Conservation (phyloP, 1,140 invertebrate genomes). For the Dendroctonus ponderosae region DNA sequence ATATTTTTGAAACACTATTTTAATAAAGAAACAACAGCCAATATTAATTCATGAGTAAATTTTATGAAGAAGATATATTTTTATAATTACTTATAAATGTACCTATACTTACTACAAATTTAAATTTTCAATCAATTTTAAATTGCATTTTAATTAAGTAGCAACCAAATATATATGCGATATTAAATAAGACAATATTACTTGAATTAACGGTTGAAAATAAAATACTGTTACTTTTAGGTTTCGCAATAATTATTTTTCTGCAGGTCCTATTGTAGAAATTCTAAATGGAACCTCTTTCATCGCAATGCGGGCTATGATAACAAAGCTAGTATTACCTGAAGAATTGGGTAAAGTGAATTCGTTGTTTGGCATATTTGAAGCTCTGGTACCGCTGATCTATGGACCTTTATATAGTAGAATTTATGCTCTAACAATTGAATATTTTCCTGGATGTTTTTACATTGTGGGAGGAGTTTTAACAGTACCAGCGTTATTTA, state of each 20-base stretch:
- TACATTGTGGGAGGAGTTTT: conserved; percentile 73
- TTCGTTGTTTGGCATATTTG: conserved; percentile 75
- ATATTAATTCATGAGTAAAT: too few relatives aligned
- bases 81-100: too few relatives aligned
- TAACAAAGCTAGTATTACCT: conserved; percentile 70
- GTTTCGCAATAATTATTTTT: conserved; percentile 18
- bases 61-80: too few relatives aligned
- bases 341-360: conserved; percentile 76
- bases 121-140: too few relatives aligned
- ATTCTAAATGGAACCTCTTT: conserved; percentile 76
- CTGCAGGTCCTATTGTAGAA: conserved; percentile 67
- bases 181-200: neutral
- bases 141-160: too few relatives aligned
- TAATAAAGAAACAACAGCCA: too few relatives aligned
- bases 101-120: too few relatives aligned
- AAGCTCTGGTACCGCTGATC: conserved; percentile 74
- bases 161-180: too few relatives aligned
- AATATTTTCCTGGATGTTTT: conserved; percentile 73
- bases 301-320: conserved; percentile 74
- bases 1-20: too few relatives aligned
- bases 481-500: conserved; percentile 70
- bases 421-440: conserved; percentile 68
- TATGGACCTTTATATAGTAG: conserved; percentile 77
- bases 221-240: too few relatives aligned
- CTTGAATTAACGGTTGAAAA: too few relatives aligned